Conservation (phyloP, 2,113 vertebrate species). For the Poeciliopsis prolifica region DNA sequence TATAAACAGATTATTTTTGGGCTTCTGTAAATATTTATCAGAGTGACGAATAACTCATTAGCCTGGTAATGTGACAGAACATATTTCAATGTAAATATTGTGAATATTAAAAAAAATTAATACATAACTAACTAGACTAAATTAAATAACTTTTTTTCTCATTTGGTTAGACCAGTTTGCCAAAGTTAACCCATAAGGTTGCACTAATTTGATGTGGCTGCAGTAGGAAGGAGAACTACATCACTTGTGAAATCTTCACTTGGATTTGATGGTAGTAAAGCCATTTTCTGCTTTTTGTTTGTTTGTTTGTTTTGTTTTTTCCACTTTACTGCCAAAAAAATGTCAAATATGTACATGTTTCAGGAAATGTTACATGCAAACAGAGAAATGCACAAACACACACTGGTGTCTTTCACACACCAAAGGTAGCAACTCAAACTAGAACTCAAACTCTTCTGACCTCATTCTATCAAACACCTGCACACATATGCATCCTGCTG, state of each 20-base stretch:
- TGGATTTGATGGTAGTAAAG: no score
- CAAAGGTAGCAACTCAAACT: slow-evolving; percentile 50
- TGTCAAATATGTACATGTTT: neutral
- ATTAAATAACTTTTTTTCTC: no score
- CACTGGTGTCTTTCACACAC: slow-evolving; percentile 32
- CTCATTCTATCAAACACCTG: slow-evolving; percentile 61
- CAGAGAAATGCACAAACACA: slow-evolving; percentile 6
- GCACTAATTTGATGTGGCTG: neutral
- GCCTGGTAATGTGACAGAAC: no score
- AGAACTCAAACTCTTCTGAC: slow-evolving; percentile 59
- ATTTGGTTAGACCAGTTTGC: neutral
- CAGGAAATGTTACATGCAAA: neutral
- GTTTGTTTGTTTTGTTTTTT: neutral
- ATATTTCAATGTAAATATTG: no score
- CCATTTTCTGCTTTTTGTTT: neutral
- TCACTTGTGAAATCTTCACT: neutral
- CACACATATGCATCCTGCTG: slow-evolving; percentile 26
- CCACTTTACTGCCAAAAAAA: neutral
- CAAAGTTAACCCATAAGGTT: neutral
- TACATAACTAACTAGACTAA: no score
- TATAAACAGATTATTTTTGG: neutral
- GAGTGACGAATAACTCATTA: no score
- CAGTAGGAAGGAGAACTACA: neutral
- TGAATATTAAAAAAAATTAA: no score
- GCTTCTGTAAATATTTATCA: no score